phyloP scores from a whole-genome alignment of 2,797 vertebrate genomes.

The Neosilurus hyrtlii region DNA sequence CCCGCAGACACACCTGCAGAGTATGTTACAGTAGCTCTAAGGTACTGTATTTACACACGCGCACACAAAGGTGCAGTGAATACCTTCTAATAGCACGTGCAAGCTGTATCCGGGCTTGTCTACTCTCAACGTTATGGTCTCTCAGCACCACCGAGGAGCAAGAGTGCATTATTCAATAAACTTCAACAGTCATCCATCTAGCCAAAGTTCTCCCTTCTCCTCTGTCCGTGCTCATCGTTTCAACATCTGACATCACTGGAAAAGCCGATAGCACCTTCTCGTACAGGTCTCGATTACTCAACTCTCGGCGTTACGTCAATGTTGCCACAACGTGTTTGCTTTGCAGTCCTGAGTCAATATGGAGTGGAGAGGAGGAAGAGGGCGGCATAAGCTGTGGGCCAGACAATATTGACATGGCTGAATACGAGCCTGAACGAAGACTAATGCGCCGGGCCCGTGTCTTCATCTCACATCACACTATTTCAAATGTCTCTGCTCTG shows the following conservation, averaged over 20 bases:
- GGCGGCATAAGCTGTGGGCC: constrained; percentile 40
- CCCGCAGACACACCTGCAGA: neutral
- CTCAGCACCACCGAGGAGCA: neutral
- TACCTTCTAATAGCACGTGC: neutral
- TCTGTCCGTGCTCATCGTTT: constrained; percentile 20
- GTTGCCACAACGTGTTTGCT: constrained; percentile 50
- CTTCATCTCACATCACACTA: constrained; percentile 16
- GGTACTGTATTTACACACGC: neutral
- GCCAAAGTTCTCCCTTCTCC: constrained; percentile 2
- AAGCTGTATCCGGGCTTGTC: neutral
- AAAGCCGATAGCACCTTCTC: constrained; percentile 29
- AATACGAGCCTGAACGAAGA: constrained; percentile 40
- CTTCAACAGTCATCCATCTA: constrained; percentile 25
- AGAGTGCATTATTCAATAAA: constrained; percentile 36
- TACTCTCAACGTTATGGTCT: neutral
- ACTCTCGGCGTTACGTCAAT: constrained; percentile 50
- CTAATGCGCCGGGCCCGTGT: constrained; percentile 45
- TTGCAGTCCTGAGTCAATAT: constrained; percentile 49
- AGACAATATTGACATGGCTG: constrained; percentile 59
- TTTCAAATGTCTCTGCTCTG: neutral
- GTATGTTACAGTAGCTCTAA: neutral
- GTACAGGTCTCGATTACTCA: constrained; percentile 46
- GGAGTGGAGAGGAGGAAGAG: constrained; percentile 39
- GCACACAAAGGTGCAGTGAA: neutral
- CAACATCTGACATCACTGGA: neutral